A percentile compares a stretch with the other conserved stretches of the same genome.
phyloP scores from a whole-genome alignment of 2,797 vertebrate genomes.

The Manis crassicaudata region DNA sequence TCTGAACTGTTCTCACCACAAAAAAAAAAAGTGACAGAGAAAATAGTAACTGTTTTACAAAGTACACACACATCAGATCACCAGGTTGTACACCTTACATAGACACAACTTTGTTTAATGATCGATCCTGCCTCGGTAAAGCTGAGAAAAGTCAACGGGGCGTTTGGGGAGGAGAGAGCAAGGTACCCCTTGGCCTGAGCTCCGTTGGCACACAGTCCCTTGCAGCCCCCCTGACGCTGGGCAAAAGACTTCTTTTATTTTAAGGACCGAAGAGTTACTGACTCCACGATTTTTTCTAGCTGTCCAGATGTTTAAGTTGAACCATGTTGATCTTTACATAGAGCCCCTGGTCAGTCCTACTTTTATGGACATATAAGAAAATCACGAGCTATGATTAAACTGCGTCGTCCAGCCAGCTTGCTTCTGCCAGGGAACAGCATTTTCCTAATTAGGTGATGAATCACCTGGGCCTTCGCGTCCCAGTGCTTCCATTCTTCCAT shows the following conservation, averaged over 20 bases:
- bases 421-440: fast-evolving
- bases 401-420: fast-evolving
- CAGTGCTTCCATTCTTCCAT: fast-evolving
- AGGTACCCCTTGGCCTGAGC: too few species aligned
- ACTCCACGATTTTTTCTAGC: not conserved
- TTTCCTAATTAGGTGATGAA: not conserved
- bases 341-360: not conserved
- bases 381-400: too few species aligned
- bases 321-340: not conserved
- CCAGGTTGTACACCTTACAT: too few species aligned
- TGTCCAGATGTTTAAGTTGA: not conserved
- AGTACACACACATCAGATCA: not conserved
- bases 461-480: not conserved
- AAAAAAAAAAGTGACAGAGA: not conserved
- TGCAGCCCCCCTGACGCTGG: not conserved
- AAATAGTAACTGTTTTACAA: not conserved
- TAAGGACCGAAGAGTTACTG: not conserved
- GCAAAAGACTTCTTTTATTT: too few species aligned
- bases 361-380: fast-evolving
- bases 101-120: fast-evolving
- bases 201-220: too few species aligned
- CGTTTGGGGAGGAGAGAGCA: not conserved
- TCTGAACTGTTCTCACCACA: not conserved
- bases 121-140: fast-evolving
- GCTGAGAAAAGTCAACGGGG: not conserved